Percentiles rank a stretch among this genome's conserved stretches.
Conservation (phyloP, 2,797 vertebrate species). For the Pseudocheirus occidentalis region DNA sequence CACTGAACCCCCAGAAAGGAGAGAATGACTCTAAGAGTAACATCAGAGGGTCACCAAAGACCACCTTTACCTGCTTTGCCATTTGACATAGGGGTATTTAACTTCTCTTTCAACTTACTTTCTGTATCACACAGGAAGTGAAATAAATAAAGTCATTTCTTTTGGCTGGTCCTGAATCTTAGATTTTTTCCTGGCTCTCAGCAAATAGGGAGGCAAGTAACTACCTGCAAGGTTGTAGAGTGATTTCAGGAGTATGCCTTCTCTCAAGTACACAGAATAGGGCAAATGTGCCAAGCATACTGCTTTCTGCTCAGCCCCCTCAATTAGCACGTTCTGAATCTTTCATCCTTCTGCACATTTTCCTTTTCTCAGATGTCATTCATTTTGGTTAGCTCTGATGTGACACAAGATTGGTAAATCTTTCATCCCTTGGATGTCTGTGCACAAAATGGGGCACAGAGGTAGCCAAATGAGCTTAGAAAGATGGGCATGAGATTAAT, state of each 20-base stretch:
- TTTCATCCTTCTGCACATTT: slow-evolving; percentile 25
- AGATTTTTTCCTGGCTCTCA: slow-evolving; percentile 25
- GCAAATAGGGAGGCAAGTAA: slow-evolving; percentile 39
- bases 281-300: slow-evolving; percentile 13
- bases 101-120: not conserved
- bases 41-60: not conserved
- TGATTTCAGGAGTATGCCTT: slow-evolving; percentile 34
- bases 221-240: slow-evolving; percentile 33
- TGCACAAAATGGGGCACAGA: slow-evolving; percentile 26
- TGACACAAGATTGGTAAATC: slow-evolving; percentile 53
- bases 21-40: not conserved
- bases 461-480: slow-evolving; percentile 57
- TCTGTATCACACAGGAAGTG: not conserved
- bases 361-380: slow-evolving; percentile 38
- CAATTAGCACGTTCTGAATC: slow-evolving; percentile 48
- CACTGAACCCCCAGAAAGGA: not conserved
- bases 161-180: slow-evolving; percentile 28
- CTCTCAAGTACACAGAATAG: slow-evolving; percentile 31
- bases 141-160: slow-evolving; percentile 38
- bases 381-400: slow-evolving; percentile 43
- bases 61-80: not conserved
- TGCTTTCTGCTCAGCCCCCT: slow-evolving; percentile 23
- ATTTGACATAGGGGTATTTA: not conserved
- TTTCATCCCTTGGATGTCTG: slow-evolving; percentile 43
- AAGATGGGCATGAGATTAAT: slow-evolving; percentile 38